phyloP scores from a whole-genome alignment of 2,113 vertebrate genomes.

The Cromileptes altivelis region DNA sequence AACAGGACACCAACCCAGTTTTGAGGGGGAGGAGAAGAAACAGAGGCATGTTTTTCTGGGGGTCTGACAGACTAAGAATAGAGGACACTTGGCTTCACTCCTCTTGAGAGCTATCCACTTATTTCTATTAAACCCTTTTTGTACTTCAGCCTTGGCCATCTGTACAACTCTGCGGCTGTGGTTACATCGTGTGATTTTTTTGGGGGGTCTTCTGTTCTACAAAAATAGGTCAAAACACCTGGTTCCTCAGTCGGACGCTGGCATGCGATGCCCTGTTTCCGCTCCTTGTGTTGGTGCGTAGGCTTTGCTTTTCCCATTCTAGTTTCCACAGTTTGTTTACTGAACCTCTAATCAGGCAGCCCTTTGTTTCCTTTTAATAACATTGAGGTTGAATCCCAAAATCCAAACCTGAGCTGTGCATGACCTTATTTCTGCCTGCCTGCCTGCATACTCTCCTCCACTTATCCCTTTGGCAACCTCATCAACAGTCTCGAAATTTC shows the following conservation, averaged over 20 bases:
- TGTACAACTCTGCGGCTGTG: constrained; percentile 17
- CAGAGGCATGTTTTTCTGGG: constrained; percentile 29
- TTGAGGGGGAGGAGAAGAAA: constrained; percentile 52
- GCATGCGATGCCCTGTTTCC: constrained; percentile 27
- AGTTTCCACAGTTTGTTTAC: constrained; percentile 50
- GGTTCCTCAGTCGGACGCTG: constrained; percentile 24
- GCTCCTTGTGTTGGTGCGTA: constrained; percentile 12
- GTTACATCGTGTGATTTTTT: constrained; percentile 24
- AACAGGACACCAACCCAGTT: constrained; percentile 74
- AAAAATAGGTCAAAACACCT: constrained; percentile 40
- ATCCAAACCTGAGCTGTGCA: constrained; percentile 60
- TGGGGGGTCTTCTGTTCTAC: constrained; percentile 3
- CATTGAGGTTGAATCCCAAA: constrained; percentile 55
- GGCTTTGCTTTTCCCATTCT: constrained; percentile 28
- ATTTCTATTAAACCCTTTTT: constrained; percentile 30
- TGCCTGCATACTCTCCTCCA: constrained; percentile 23
- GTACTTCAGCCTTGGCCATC: constrained; percentile 20
- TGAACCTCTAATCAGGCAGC: constrained; percentile 51
- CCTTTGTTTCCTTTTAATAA: constrained; percentile 54
- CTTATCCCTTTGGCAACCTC: constrained; percentile 39
- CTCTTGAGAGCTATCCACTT: constrained; percentile 46
- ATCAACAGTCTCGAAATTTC: constrained; percentile 31
- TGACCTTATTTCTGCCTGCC: constrained; percentile 55
- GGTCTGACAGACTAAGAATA: constrained; percentile 73
- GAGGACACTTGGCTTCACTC: constrained; percentile 52